phyloP scores from a whole-genome alignment of 2,113 vertebrate genomes.

The Odontophorus gujanensis region DNA sequence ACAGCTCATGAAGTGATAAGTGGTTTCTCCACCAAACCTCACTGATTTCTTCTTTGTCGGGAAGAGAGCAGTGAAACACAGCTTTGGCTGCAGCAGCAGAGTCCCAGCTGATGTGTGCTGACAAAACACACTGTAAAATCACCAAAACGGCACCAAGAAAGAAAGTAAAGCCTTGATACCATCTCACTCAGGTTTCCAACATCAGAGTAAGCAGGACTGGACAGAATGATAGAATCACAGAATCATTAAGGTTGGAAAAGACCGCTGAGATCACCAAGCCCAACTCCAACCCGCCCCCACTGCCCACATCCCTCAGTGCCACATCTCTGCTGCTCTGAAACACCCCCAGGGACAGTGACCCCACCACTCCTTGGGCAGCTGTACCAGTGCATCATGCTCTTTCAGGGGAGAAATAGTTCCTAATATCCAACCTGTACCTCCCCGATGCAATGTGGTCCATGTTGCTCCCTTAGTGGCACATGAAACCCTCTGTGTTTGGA shows the following conservation, averaged over 20 bases:
- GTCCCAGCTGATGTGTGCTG: rapidly evolving
- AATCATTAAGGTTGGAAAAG: too few species aligned
- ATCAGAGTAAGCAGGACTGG: background rate
- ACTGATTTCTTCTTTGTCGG: rapidly evolving
- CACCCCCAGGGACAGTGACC: too few species aligned
- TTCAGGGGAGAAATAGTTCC: too few species aligned
- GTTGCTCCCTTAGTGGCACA: rapidly evolving
- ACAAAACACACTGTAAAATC: rapidly evolving
- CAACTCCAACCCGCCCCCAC: too few species aligned
- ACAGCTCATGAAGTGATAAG: rapidly evolving
- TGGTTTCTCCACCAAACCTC: rapidly evolving
- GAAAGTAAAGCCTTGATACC: rapidly evolving
- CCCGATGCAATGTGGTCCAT: background rate
- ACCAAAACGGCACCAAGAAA: background rate
- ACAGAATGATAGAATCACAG: too few species aligned
- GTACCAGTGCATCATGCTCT: too few species aligned
- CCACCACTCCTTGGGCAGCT: too few species aligned
- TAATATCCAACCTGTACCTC: too few species aligned
- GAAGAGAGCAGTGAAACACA: background rate
- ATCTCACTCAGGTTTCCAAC: rapidly evolving
- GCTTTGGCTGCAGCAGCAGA: background rate
- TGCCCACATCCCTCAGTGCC: too few species aligned
- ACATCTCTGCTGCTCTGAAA: too few species aligned
- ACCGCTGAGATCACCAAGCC: too few species aligned
- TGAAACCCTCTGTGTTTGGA: background rate